These are phyloP conservation scores for Aurelia coerulea DNA, from an alignment of 30 jellyfish, hydroid and myxozoan genomes.

Conservation along the genomic window DNA sequence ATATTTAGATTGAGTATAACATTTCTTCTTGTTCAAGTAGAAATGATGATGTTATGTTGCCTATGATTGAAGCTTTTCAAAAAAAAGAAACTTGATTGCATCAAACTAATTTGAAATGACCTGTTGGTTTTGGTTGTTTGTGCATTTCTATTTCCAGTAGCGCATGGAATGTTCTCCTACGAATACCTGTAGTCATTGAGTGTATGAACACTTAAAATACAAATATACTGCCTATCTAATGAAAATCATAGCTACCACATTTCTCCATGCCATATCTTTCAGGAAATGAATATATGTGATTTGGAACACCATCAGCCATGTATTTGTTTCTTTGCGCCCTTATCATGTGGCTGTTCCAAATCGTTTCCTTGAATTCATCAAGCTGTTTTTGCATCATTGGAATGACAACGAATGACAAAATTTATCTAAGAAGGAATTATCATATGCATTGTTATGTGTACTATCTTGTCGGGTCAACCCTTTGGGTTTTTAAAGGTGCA, in stretches of 20 bases:
- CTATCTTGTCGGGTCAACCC: neutral
- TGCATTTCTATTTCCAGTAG: too few species aligned
- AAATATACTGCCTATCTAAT: too few species aligned
- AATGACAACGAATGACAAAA: neutral
- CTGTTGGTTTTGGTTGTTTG: too few species aligned
- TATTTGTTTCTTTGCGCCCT: neutral
- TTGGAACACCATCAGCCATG: constrained; percentile 25
- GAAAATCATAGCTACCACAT: constrained; percentile 1
- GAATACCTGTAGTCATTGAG: too few species aligned
- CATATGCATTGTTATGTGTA: neutral
- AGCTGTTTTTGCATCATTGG: constrained; percentile 19
- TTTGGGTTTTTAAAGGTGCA: neutral
- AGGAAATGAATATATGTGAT: constrained; percentile 16
- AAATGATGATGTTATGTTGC: too few species aligned
- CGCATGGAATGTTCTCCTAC: too few species aligned
- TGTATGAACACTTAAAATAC: too few species aligned
- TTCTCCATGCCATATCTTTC: constrained; percentile 15
- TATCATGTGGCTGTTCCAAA: constrained; percentile 14
- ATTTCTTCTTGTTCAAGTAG: too few species aligned
- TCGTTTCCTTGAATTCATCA: neutral
- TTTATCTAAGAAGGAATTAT: neutral
- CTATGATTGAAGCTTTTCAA: too few species aligned
- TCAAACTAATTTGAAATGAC: too few species aligned
- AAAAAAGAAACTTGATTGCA: too few species aligned
- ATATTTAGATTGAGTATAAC: too few species aligned